phyloP scores from a whole-genome alignment of 2,113 vertebrate species.

The Rhinichthys klamathensis region DNA sequence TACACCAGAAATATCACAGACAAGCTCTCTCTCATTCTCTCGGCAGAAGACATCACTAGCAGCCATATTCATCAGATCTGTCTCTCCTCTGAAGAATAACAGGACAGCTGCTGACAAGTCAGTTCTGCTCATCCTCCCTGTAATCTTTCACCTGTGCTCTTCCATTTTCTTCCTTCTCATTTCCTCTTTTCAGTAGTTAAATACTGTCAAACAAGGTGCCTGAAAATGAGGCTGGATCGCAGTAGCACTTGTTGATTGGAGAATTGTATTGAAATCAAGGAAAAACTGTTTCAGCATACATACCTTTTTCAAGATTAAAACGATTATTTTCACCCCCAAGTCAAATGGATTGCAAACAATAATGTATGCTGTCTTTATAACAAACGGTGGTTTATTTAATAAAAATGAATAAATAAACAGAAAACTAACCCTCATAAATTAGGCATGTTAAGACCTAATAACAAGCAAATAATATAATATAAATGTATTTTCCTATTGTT shows the following conservation, averaged over 20 bases:
- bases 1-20: slow-evolving; percentile 73
- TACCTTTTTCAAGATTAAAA: too few relatives aligned
- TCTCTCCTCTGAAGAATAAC: neutral
- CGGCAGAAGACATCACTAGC: slow-evolving; percentile 24
- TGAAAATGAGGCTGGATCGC: neutral
- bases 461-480: neutral
- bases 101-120: neutral
- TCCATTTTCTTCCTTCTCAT: neutral
- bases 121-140: slow-evolving; percentile 46
- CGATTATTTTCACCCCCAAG: neutral
- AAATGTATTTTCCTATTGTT: neutral
- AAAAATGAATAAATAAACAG: neutral
- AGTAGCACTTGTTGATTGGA: neutral
- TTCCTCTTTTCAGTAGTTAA: neutral
- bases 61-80: neutral
- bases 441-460: neutral
- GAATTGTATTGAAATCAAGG: neutral
- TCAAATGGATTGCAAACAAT: neutral
- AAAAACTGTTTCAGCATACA: too few relatives aligned
- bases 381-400: neutral
- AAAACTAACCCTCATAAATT: neutral
- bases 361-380: neutral
- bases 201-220: neutral
- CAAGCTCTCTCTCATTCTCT: slow-evolving; percentile 57
- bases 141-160: slow-evolving; percentile 37